phyloP scores from a whole-genome alignment of 2,113 vertebrate genomes.

The Phrynocephalus versicolor region DNA sequence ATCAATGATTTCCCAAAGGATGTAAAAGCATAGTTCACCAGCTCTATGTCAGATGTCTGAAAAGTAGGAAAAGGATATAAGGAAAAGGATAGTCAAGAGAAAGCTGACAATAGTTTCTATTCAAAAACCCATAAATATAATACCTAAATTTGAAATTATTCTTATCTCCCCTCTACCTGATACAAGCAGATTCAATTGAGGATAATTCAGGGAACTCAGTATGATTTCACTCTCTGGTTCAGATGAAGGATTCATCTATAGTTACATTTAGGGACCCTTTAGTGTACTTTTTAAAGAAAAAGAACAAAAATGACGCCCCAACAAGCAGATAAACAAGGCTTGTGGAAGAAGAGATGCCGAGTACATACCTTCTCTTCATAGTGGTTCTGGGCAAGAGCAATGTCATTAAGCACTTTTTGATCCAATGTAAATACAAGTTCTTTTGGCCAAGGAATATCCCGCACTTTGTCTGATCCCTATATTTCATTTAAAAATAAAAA shows the following conservation, averaged over 20 bases:
- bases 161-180: background rate
- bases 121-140: too few relatives aligned
- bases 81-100: background rate
- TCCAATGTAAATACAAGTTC: conserved; percentile 92
- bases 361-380: conserved; percentile 77
- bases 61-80: conserved; percentile 22
- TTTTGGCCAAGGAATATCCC: conserved; percentile 80
- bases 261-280: background rate
- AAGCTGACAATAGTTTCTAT: background rate
- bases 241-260: background rate
- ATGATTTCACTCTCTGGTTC: background rate
- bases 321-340: background rate
- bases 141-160: background rate
- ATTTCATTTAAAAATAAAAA: conserved; percentile 5
- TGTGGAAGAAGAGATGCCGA: background rate
- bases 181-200: background rate
- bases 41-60: conserved; percentile 84
- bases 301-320: background rate
- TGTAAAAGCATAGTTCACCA: conserved; percentile 83
- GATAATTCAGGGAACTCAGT: background rate
- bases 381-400: conserved; percentile 79
- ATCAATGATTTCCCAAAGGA: conserved; percentile 88
- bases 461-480: conserved; percentile 84
- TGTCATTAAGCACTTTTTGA: conserved; percentile 74
- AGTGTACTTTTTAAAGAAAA: background rate